Percentiles rank a stretch among this genome's conserved stretches.
These are phyloP conservation scores for Accipiter cooperii DNA, from an alignment of 2,113 vertebrate genomes.

Conservation along the genomic window DNA sequence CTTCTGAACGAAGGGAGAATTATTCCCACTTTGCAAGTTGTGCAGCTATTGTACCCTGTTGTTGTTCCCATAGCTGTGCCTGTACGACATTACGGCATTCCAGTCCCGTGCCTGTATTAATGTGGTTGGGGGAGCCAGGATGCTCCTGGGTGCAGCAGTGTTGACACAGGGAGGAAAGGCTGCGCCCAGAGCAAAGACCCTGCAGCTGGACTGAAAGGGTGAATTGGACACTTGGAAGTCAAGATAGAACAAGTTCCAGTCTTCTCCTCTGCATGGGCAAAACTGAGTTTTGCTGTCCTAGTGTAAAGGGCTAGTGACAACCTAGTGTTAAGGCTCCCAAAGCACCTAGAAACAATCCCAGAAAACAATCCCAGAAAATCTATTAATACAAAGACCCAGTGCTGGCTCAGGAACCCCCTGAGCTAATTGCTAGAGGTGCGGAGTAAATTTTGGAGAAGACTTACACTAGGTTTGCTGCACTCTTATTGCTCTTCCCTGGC, in stretches of 20 bases:
- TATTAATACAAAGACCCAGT: neutral
- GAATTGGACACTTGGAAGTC: neutral
- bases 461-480: neutral
- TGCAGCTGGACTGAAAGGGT: neutral
- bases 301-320: neutral
- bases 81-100: accelerated
- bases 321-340: neutral
- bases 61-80: neutral
- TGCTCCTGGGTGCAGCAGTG: neutral
- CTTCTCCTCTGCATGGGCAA: neutral
- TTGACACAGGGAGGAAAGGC: neutral
- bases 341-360: neutral
- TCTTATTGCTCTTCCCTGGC: neutral
- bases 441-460: neutral
- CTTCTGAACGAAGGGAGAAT: neutral
- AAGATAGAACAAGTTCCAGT: neutral
- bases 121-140: neutral
- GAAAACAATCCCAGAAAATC: neutral
- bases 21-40: neutral
- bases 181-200: neutral
- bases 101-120: neutral
- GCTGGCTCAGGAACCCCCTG: neutral
- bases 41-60: neutral
- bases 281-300: neutral
- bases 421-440: neutral